Conservation (phyloP, 2,797 vertebrate genomes). For the Apogon talboti region DNA sequence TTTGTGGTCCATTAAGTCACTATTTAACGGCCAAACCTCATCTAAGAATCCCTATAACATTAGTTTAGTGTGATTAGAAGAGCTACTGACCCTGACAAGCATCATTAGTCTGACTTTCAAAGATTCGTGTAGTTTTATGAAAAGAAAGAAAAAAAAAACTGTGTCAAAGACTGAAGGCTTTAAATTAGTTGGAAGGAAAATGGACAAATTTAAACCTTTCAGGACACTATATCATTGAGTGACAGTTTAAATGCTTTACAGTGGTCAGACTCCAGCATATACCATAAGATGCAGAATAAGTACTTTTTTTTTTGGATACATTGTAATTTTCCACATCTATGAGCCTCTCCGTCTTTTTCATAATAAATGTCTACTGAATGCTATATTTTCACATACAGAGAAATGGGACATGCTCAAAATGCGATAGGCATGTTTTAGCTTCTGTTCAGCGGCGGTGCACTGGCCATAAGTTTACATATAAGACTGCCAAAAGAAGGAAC, state of each 20-base stretch:
- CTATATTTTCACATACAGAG: conserved; percentile 17
- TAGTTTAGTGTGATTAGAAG: too few species aligned
- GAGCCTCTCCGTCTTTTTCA: not conserved
- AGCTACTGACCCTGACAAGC: too few species aligned
- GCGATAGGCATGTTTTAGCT: conserved; percentile 27
- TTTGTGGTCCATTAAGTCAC: too few species aligned
- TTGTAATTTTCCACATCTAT: not conserved
- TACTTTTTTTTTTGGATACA: not conserved
- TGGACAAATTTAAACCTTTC: not conserved
- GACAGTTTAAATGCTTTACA: not conserved
- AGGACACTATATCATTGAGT: not conserved
- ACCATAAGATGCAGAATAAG: not conserved
- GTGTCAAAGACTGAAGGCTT: not conserved
- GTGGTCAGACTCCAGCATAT: not conserved
- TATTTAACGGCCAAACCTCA: too few species aligned
- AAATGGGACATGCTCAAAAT: conserved; percentile 36
- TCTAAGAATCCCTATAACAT: too few species aligned
- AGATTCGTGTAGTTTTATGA: not conserved
- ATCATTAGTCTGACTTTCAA: too few species aligned
- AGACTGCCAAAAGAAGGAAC: conserved; percentile 25
- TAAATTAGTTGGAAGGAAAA: not conserved
- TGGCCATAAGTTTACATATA: conserved; percentile 20
- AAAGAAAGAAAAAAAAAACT: not conserved
- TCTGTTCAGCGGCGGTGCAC: conserved; percentile 5
- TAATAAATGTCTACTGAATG: conserved; percentile 4